Evolutionary conservation across 2,113 vertebrate species (phyloP).

Genomic region (Eulemur rufifrons): DNA sequence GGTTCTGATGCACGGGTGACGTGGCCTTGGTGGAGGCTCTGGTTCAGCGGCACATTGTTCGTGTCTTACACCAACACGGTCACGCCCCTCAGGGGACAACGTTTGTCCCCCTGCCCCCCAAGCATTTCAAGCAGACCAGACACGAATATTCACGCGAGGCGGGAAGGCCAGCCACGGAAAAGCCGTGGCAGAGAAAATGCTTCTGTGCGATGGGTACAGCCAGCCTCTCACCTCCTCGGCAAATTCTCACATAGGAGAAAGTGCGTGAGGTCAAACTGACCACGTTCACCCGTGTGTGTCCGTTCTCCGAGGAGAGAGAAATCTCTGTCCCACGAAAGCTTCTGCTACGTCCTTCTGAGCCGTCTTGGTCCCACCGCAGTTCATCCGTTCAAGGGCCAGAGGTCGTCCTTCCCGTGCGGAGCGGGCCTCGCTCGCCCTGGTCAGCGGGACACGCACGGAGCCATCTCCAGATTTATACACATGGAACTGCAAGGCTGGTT

Average conservation of each 20-base stretch:
- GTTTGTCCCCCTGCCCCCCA: background rate
- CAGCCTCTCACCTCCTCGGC: background rate
- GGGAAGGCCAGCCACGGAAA: slow-evolving; percentile 15
- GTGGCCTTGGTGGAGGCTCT: background rate
- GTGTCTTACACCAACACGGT: background rate
- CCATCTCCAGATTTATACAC: background rate
- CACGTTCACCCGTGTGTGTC: background rate
- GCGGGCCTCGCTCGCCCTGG: background rate
- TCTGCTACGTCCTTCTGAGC: rapidly evolving
- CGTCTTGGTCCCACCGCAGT: rapidly evolving
- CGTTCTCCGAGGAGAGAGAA: background rate
- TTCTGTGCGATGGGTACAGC: slow-evolving; percentile 5
- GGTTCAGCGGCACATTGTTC: background rate
- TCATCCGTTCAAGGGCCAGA: background rate
- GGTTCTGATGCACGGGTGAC: background rate
- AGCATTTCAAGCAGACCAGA: slow-evolving; percentile 56
- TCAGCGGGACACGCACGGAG: background rate
- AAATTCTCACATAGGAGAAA: background rate
- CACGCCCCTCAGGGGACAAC: background rate
- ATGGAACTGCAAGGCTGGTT: background rate
- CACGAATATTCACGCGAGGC: slow-evolving; percentile 30
- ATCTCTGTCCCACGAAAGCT: background rate
- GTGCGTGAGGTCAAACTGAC: background rate
- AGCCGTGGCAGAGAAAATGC: background rate
- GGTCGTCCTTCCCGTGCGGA: background rate